These are phyloP conservation scores for Bradysia coprophila DNA, from an alignment of 1,140 invertebrate genomes.

Conservation along the genomic window DNA sequence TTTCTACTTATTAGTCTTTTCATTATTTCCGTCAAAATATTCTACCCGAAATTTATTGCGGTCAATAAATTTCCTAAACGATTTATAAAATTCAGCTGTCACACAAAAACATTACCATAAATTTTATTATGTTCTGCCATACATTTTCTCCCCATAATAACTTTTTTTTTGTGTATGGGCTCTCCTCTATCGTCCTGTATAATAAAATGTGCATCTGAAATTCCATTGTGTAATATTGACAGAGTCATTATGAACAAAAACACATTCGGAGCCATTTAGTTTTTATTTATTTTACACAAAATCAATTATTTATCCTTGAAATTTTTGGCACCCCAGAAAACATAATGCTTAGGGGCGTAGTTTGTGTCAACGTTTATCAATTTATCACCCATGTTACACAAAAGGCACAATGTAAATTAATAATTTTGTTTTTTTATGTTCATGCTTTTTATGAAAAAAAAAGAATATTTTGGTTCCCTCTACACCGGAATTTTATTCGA, in stretches of 20 bases:
- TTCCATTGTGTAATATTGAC: background rate
- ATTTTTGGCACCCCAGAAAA: background rate
- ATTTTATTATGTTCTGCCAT: background rate
- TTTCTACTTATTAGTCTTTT: too few relatives aligned
- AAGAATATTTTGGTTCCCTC: too few relatives aligned
- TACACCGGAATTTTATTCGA: too few relatives aligned
- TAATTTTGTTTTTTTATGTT: background rate
- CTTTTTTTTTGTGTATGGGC: too few relatives aligned
- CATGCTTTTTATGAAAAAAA: too few relatives aligned
- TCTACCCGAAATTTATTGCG: too few relatives aligned
- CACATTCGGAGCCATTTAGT: background rate
- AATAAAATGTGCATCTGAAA: too few relatives aligned
- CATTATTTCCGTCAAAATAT: too few relatives aligned
- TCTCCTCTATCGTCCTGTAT: too few relatives aligned
- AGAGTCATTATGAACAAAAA: background rate
- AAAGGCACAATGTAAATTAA: background rate
- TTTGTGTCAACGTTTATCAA: constrained; percentile 2
- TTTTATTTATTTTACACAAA: background rate
- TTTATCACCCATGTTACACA: constrained; percentile 2
- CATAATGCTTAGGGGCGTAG: constrained; percentile 1
- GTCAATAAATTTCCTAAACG: background rate
- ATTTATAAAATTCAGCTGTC: background rate
- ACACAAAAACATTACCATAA: background rate
- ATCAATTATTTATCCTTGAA: background rate
- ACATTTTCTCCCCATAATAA: too few relatives aligned